Conservation (phyloP, 1,140 invertebrate species). For the Alviniconcha marisindica region DNA sequence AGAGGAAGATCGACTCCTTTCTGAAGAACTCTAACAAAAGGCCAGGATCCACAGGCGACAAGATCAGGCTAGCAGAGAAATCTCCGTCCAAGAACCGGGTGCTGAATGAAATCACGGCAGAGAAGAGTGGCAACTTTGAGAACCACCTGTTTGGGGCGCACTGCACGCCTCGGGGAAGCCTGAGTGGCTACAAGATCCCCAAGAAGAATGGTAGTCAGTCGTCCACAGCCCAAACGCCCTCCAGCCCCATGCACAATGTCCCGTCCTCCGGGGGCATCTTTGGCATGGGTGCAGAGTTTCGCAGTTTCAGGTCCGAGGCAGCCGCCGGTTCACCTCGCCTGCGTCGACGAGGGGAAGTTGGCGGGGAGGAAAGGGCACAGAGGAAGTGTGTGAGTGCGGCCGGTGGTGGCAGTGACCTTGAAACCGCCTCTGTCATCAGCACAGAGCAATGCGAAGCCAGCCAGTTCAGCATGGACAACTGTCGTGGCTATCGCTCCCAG, state of each 20-base stretch:
- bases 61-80: neutral
- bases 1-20: constrained; percentile 24
- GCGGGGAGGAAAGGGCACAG: neutral
- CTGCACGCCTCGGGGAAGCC: constrained; percentile 45
- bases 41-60: neutral
- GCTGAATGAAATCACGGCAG: constrained; percentile 62
- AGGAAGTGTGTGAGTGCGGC: neutral
- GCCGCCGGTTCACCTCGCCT: neutral
- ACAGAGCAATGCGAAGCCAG: constrained; percentile 5
- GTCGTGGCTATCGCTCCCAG: constrained; percentile 49
- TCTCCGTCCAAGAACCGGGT: constrained; percentile 46
- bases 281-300: constrained; percentile 30
- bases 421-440: neutral
- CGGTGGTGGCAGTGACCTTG: neutral
- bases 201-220: constrained; percentile 19
- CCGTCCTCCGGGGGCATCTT: constrained; percentile 7
- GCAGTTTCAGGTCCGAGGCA: constrained; percentile 17
- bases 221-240: neutral
- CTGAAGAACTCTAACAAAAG: neutral
- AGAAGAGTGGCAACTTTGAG: constrained; percentile 48
- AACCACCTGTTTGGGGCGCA: constrained; percentile 48
- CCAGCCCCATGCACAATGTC: neutral
- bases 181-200: constrained; percentile 43
- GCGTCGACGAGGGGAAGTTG: neutral
- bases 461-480: constrained; percentile 40